Base-by-base conservation (phyloP, 1,140 invertebrate genomes). In the Brachionus rubens region DNA sequence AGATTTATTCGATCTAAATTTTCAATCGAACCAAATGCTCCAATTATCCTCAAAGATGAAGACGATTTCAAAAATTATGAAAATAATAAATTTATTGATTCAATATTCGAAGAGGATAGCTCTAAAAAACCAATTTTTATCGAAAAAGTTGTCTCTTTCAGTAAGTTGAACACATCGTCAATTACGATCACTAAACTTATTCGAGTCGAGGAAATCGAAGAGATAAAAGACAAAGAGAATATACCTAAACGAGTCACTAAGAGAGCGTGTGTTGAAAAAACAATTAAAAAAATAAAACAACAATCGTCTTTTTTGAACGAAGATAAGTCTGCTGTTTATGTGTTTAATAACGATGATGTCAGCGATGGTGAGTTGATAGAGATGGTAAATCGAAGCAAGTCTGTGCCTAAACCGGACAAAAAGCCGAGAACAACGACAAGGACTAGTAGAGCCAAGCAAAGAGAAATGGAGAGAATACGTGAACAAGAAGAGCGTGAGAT, bases 61-160 rank as follows among this genome's bases (percentile, higher is more conserved):
- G 54, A 59, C 19, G 33, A 59, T 36, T 7, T 16, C 2, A 40
- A 7, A 2, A 21, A 59, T n/a, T 36, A 59, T 9, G 54, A 59
- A 36, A 59, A 59, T 10, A 59, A 59, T n/a, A 1, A 59, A 19
- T 59, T 33, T 28, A 59, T 59, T 16, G 54, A 59, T 28, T 33
- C 26, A 36, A 33, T 59, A 36, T 36, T 59, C 19, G 26, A 28
- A n/a, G 28, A 33, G 33, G n/a, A n/a, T n/a, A n/a, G n/a, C n/a
- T n/a, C n/a, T 7, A 9, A 26, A n/a, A 36, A 40, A 2, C 6
- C 26, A 33, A 16, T 0, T 19, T 59, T 14, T 3, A 33, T 19
- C 10, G n/a, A 59, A 59, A 36, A 59, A 19, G 3, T 59, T 6
- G 7, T 59, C 12, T 33, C 28, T 10, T 36, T 33, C 12, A 16